These are phyloP conservation scores for Salmo trutta DNA, from an alignment of 2,797 vertebrate species.

Conservation along the genomic window DNA sequence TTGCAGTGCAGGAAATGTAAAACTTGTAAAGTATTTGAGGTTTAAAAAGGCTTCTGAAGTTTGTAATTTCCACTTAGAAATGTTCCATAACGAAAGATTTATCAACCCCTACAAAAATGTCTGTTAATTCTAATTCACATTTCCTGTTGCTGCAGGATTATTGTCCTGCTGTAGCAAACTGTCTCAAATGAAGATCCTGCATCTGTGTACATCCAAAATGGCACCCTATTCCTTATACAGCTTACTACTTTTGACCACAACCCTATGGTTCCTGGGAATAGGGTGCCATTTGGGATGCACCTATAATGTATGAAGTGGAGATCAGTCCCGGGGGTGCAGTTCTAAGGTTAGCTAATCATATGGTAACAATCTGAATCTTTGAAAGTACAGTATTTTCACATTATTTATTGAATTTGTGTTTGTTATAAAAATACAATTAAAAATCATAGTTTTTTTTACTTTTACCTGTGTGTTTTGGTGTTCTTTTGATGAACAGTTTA, in stretches of 20 bases:
- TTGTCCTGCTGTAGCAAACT: too few relatives aligned
- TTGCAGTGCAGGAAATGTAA: too few relatives aligned
- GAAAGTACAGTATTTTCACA: not conserved
- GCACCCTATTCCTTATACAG: not conserved
- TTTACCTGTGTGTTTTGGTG: not conserved
- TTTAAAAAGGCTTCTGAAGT: too few relatives aligned
- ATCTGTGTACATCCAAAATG: not conserved
- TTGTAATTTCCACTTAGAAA: too few relatives aligned
- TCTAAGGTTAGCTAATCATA: not conserved
- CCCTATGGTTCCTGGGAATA: not conserved
- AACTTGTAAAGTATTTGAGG: too few relatives aligned
- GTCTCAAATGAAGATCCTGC: not conserved
- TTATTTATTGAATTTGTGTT: not conserved
- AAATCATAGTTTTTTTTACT: not conserved
- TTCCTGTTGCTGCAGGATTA: too few relatives aligned
- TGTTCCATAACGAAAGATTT: too few relatives aligned
- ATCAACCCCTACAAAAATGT: too few relatives aligned
- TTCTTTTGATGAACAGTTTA: not conserved
- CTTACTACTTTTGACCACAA: not conserved
- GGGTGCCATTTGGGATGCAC: not conserved
- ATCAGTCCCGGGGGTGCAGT: not conserved
- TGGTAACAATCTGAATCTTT: not conserved
- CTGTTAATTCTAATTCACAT: not conserved
- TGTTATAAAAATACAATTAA: not conserved
- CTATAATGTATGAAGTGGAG: not conserved